Evolutionary conservation across 1,140 invertebrate species (phyloP), one percentile per base, ranked within the genome.

Genomic region (Pissodes strobi): DNA sequence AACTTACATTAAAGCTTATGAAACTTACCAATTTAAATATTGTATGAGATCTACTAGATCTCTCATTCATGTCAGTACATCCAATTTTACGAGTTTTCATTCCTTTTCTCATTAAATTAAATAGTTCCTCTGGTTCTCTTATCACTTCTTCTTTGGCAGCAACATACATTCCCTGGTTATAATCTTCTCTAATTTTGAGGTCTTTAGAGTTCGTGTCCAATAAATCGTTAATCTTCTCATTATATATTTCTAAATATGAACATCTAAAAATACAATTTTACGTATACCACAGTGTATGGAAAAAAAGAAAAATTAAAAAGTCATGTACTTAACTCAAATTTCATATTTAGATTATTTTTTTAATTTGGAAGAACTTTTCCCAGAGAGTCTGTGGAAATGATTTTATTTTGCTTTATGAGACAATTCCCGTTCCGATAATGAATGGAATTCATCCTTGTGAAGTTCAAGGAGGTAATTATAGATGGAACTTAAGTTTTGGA

Each of bases 231-330:
- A 93, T 79, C 61, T 85, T 86, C 75, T 94, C 91, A 79, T 92
- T 92, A 67, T 91, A 92, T 49, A 93, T 91, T 77, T 93, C 91
- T 53, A 93, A 84, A 74, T 88, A 92, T 0, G 89, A 89, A 27
- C 90, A 86, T 70, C 90, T 89, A 72, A 65, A 80, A 57, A n/a
- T n/a, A n/a, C n/a, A n/a, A n/a, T n/a, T n/a, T 12, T 53, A 17
- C 2, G 17, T 23, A 13, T 13, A 38, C 21, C 5, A 39, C n/a
- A 9, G 12, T 12, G 13, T 43, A 12, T 30, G 27, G 27, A 30
- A 30, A 6, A 12, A 30, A 6, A 8, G 41, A 13, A 43, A 4
- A 43, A 43, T 15, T 43, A n/a, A n/a, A n/a, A n/a, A n/a, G n/a
- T n/a, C n/a, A n/a, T n/a, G n/a, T n/a, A n/a, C n/a, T n/a, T n/a